phyloP scores from a whole-genome alignment of 2,113 vertebrate species.

The Centrocercus urophasianus region DNA sequence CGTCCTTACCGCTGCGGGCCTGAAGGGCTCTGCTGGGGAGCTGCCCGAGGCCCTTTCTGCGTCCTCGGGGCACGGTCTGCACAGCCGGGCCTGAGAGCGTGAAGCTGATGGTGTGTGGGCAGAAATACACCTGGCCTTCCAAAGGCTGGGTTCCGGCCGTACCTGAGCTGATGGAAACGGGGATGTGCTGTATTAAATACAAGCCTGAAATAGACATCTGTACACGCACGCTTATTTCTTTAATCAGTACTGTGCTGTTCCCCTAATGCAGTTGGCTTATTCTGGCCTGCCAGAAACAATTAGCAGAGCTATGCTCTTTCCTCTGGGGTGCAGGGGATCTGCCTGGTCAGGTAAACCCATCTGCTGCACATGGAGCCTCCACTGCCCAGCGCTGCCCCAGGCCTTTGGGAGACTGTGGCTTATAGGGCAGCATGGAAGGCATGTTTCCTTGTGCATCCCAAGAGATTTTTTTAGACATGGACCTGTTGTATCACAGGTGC shows the following conservation, averaged over 20 bases:
- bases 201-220: not conserved
- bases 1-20: not conserved
- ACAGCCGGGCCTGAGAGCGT: rapidly evolving
- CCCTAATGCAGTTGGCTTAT: rapidly evolving
- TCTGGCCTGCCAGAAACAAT: not conserved
- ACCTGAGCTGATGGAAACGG: rapidly evolving
- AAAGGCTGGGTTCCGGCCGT: rapidly evolving
- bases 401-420: rapidly evolving
- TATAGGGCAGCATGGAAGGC: rapidly evolving
- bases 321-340: rapidly evolving
- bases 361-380: rapidly evolving
- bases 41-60: rapidly evolving
- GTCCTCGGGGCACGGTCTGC: rapidly evolving
- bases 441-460: not conserved
- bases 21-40: rapidly evolving
- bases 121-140: rapidly evolving
- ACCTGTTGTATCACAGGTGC: not conserved
- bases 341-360: not conserved
- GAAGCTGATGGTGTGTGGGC: rapidly evolving
- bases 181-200: not conserved
- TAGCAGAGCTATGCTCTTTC: not conserved
- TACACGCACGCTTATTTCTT: not conserved
- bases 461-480: not conserved
- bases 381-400: not conserved
- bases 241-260: rapidly evolving